phyloP scores from a whole-genome alignment of 2,888 invertebrate species.

The Heliconius cydno region DNA sequence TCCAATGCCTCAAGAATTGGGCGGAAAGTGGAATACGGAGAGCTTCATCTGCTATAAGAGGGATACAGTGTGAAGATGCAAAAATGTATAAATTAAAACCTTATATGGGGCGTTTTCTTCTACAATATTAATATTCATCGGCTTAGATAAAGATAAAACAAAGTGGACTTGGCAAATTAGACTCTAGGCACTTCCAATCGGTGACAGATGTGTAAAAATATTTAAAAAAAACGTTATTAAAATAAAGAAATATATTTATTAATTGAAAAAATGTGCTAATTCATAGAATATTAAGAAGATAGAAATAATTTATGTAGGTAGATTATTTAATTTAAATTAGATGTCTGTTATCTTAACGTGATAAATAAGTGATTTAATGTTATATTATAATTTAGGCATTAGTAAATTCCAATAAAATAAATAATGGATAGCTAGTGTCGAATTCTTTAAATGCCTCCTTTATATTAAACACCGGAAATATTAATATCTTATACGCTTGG shows the following conservation, averaged over 20 bases:
- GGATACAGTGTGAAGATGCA: too few relatives aligned
- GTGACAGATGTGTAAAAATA: not conserved
- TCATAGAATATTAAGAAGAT: not conserved
- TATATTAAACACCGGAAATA: not conserved
- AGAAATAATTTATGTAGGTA: not conserved
- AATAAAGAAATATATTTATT: not conserved
- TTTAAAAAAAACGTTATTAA: too few relatives aligned
- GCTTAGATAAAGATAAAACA: not conserved
- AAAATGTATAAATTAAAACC: too few relatives aligned
- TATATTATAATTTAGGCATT: conserved; percentile 7
- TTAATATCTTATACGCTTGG: not conserved
- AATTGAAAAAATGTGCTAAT: not conserved
- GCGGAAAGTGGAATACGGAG: not conserved
- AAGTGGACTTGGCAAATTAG: not conserved
- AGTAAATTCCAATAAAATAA: not conserved
- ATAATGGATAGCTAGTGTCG: not conserved
- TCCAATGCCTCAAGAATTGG: not conserved
- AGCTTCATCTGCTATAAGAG: not conserved
- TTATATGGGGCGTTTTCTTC: too few relatives aligned
- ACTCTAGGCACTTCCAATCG: not conserved
- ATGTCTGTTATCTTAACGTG: not conserved
- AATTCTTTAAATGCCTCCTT: not conserved
- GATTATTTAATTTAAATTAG: conserved; percentile 2
- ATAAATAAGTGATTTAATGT: conserved; percentile 2
- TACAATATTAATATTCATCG: not conserved